phyloP scores from a whole-genome alignment of 1,140 invertebrate species.

The Drosophila bocqueti region DNA sequence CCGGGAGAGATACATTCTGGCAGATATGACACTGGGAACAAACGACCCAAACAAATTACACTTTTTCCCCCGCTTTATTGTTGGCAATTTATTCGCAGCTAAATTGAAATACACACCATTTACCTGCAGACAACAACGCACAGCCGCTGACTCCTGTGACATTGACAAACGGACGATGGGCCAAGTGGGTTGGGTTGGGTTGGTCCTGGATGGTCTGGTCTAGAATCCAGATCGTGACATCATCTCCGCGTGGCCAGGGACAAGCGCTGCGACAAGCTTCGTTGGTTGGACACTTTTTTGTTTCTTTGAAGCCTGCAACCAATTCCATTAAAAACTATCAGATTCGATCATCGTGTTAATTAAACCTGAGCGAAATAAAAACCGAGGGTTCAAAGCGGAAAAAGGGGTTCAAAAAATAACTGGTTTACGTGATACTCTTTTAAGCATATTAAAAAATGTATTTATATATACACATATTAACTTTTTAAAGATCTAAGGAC shows the following conservation, averaged over 20 bases:
- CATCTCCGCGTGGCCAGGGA: slow-evolving; percentile 43
- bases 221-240: slow-evolving; percentile 57
- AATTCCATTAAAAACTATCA: slow-evolving; percentile 36
- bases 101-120: slow-evolving; percentile 83
- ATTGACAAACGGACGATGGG: slow-evolving; percentile 40
- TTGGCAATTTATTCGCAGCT: slow-evolving; percentile 75
- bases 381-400: too few relatives aligned
- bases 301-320: background rate
- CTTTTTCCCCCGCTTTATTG: slow-evolving; percentile 74
- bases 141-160: slow-evolving; percentile 50
- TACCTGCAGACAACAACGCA: slow-evolving; percentile 68
- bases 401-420: too few relatives aligned
- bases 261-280: slow-evolving; percentile 13
- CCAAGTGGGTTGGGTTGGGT: slow-evolving; percentile 11
- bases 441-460: background rate
- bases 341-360: slow-evolving; percentile 45
- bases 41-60: slow-evolving; percentile 81
- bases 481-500: background rate
- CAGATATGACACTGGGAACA: slow-evolving; percentile 77
- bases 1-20: slow-evolving; percentile 58
- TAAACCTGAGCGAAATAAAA: slow-evolving; percentile 23
- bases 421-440: slow-evolving; percentile 6
- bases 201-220: slow-evolving; percentile 3
- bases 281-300: slow-evolving; percentile 4
- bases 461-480: background rate